These are phyloP conservation scores for Azemiops feae DNA, from an alignment of 2,113 vertebrate species.

Conservation along the genomic window DNA sequence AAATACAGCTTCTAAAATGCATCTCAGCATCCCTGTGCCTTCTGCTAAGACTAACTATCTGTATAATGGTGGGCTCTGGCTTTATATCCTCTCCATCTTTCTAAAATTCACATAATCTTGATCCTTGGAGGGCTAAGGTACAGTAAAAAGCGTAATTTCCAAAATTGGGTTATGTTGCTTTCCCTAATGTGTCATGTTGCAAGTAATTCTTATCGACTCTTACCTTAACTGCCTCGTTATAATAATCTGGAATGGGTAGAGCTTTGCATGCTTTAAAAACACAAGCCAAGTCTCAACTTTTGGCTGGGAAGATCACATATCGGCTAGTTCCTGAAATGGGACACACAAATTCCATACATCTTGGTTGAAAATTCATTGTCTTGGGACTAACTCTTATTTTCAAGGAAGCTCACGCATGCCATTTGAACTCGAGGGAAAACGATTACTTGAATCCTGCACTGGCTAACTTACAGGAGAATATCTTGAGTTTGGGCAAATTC, in stretches of 20 bases:
- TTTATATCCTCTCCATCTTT: background rate
- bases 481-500: no score
- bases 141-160: background rate
- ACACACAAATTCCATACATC: background rate
- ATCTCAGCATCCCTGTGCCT: background rate
- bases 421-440: background rate
- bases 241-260: conserved; percentile 28
- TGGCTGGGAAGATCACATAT: conserved; percentile 27
- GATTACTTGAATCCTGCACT: background rate
- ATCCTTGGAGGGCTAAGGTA: background rate
- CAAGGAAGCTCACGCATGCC: background rate
- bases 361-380: background rate
- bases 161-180: background rate
- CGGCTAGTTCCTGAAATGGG: background rate
- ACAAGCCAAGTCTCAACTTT: background rate
- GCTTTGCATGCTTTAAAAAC: conserved; percentile 41
- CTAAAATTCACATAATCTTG: background rate
- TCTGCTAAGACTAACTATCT: background rate
- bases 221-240: background rate
- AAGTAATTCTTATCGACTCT: background rate
- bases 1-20: background rate
- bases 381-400: background rate
- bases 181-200: background rate
- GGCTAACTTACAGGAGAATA: background rate
- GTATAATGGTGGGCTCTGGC: background rate